phyloP scores from a whole-genome alignment of 2,797 vertebrate genomes.

The Hybognathus amarus region DNA sequence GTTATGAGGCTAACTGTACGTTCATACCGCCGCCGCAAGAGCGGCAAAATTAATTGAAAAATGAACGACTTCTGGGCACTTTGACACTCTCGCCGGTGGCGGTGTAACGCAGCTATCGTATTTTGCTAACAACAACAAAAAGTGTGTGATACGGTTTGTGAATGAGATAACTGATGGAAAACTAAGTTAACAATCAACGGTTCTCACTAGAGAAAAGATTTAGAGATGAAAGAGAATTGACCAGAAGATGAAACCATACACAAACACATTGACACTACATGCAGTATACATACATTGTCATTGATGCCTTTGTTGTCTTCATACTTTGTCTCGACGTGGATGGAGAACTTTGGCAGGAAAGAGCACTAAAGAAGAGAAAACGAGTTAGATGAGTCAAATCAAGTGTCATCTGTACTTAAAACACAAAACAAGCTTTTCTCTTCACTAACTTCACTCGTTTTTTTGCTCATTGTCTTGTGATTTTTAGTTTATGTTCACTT shows the following conservation, averaged over 20 bases:
- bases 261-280: not conserved
- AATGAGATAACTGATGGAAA: too few relatives aligned
- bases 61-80: too few relatives aligned
- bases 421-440: not conserved
- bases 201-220: not conserved
- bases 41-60: too few relatives aligned
- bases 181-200: not conserved
- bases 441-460: not conserved
- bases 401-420: not conserved
- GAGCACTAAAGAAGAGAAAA: conserved; percentile 85
- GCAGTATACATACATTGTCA: conserved; percentile 80
- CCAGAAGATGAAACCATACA: not conserved
- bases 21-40: too few relatives aligned
- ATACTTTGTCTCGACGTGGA: conserved; percentile 89
- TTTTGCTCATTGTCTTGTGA: not conserved
- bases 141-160: too few relatives aligned
- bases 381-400: not conserved
- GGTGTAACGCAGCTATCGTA: too few relatives aligned
- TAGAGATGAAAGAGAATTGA: not conserved
- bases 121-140: too few relatives aligned
- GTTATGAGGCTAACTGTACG: too few relatives aligned
- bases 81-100: too few relatives aligned
- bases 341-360: conserved; percentile 91
- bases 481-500: too few relatives aligned
- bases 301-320: conserved; percentile 83